These are phyloP conservation scores for Oncorhynchus tshawytscha DNA, from an alignment of 2,113 vertebrate genomes.

Conservation along the genomic window DNA sequence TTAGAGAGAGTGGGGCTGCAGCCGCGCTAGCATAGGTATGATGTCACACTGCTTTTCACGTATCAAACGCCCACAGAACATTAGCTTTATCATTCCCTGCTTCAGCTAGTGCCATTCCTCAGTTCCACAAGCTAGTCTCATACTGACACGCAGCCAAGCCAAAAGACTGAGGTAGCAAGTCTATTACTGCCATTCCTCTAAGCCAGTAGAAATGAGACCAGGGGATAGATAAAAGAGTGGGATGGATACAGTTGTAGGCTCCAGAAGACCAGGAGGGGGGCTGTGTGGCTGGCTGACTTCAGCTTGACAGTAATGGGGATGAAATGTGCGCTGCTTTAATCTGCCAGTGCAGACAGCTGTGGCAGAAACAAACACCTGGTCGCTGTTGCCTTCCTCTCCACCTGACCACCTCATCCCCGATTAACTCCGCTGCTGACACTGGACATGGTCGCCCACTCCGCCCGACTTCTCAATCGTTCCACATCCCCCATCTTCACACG, in stretches of 20 bases:
- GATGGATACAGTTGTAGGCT: neutral
- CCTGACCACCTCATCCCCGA: constrained; percentile 55
- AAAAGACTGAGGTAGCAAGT: neutral
- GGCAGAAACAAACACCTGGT: constrained; percentile 37
- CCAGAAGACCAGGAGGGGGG: neutral
- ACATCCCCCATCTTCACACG: constrained; percentile 47
- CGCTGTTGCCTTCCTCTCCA: constrained; percentile 43
- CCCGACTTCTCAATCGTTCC: neutral
- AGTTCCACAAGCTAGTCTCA: neutral
- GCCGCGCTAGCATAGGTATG: neutral
- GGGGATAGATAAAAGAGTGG: neutral
- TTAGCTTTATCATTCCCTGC: constrained; percentile 39
- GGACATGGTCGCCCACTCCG: constrained; percentile 32
- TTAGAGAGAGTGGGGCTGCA: neutral
- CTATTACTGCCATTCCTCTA: no score
- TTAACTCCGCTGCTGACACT: constrained; percentile 36
- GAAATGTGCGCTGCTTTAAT: constrained; percentile 11
- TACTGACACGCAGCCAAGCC: neutral
- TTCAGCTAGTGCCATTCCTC: constrained; percentile 41
- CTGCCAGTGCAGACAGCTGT: constrained; percentile 6
- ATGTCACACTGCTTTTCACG: constrained; percentile 11
- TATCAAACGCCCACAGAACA: constrained; percentile 35
- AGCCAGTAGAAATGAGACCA: neutral
- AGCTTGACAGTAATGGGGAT: constrained; percentile 11
- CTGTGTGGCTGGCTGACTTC: neutral